phyloP scores from a whole-genome alignment of 2,113 vertebrate genomes.

The Rhea pennata region DNA sequence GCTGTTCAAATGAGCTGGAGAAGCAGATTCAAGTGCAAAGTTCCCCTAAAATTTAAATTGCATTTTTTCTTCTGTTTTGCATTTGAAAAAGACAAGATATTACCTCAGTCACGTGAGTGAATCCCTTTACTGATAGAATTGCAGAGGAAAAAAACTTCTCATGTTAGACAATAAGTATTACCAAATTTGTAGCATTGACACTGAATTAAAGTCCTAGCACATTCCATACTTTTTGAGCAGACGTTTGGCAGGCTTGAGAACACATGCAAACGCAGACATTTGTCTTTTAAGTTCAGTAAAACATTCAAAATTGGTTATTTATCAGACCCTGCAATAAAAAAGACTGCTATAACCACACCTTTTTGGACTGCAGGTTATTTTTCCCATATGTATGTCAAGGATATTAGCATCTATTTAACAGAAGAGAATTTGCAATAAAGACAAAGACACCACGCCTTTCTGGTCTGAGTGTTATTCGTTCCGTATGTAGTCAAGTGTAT shows the following conservation, averaged over 20 bases:
- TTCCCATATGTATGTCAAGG: neutral
- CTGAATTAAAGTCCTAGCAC: neutral
- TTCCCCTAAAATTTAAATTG: neutral
- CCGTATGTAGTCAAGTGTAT: neutral
- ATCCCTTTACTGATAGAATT: neutral
- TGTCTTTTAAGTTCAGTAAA: neutral
- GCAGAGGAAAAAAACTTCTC: neutral
- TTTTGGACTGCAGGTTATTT: neutral
- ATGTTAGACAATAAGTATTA: neutral
- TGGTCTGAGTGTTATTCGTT: neutral
- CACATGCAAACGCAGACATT: neutral
- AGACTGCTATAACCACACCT: neutral
- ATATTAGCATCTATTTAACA: constrained; percentile 3
- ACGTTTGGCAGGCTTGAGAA: neutral
- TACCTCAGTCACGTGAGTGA: accelerated
- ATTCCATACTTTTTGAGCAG: neutral
- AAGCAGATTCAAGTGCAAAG: neutral
- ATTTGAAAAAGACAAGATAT: neutral
- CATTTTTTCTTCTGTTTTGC: neutral
- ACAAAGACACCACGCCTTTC: neutral
- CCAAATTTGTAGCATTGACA: neutral
- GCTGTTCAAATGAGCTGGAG: neutral
- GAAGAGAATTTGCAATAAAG: neutral
- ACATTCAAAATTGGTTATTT: neutral
- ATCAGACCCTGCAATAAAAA: neutral